Percentiles rank a stretch among this genome's conserved stretches.
phyloP scores from a whole-genome alignment of 1,140 invertebrate genomes.

The Hirudo medicinalis region DNA sequence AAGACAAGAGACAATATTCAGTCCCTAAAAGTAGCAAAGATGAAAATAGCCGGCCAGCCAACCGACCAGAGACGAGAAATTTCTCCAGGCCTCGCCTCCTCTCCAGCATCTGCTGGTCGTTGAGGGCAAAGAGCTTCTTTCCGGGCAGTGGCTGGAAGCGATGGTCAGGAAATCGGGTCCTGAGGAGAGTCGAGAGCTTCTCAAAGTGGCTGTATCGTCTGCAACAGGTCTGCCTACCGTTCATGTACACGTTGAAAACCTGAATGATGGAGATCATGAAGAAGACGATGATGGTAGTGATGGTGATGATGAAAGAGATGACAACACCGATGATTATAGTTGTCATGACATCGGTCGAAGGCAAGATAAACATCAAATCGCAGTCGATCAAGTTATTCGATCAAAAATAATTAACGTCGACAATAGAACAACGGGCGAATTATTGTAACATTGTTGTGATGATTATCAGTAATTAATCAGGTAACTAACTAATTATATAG shows the following conservation, averaged over 20 bases:
- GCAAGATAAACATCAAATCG: not conserved
- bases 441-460: too few relatives aligned
- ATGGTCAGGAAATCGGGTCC: not conserved
- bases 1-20: not conserved
- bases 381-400: too few relatives aligned
- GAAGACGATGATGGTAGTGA: not conserved
- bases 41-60: not conserved
- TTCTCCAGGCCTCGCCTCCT: not conserved
- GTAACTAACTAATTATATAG: too few relatives aligned
- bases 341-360: not conserved
- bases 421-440: too few relatives aligned
- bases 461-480: too few relatives aligned
- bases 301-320: too few relatives aligned
- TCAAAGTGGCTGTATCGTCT: slow-evolving; percentile 8
- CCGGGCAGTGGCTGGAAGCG: not conserved
- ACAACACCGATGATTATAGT: not conserved
- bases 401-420: too few relatives aligned
- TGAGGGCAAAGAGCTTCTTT: slow-evolving; percentile 6
- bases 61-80: not conserved
- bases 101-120: not conserved
- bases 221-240: not conserved
- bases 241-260: slow-evolving; percentile 8
- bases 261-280: not conserved
- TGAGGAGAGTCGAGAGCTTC: not conserved
- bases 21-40: not conserved